Percentiles rank a stretch among this genome's conserved stretches.
Evolutionary conservation across 2,888 invertebrate species (phyloP).

Genomic region (Glaucopsyche alexis): DNA sequence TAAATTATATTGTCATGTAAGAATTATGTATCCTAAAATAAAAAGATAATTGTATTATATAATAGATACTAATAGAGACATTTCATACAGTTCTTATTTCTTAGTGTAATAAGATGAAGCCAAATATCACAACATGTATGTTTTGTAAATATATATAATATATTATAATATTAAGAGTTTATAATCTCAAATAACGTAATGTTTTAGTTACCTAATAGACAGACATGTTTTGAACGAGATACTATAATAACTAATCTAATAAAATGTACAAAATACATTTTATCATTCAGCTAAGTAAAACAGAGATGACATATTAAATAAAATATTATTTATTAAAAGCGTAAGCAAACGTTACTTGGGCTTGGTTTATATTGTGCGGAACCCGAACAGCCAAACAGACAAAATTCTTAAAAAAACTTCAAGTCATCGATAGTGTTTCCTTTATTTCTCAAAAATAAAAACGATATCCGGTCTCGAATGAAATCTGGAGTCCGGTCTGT

Average conservation of each 20-base stretch:
- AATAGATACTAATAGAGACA: constrained; percentile 39
- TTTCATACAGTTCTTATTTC: constrained; percentile 49
- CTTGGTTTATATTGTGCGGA: too few species aligned
- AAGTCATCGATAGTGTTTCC: too few species aligned
- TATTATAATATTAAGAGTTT: constrained; percentile 47
- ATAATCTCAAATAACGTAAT: constrained; percentile 60
- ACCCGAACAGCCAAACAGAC: too few species aligned
- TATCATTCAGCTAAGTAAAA: not conserved
- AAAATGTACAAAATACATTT: constrained; percentile 4
- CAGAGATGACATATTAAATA: not conserved
- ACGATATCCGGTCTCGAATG: too few species aligned
- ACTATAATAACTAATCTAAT: not conserved
- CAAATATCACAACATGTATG: constrained; percentile 70
- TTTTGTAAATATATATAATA: constrained; percentile 49
- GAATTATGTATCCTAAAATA: not conserved
- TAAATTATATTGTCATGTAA: not conserved
- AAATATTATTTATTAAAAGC: not conserved
- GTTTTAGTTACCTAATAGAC: constrained; percentile 65
- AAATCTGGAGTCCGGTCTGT: too few species aligned
- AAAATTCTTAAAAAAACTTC: too few species aligned
- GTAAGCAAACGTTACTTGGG: too few species aligned
- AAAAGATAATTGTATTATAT: constrained; percentile 4
- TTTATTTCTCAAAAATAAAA: too few species aligned
- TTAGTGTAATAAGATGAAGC: constrained; percentile 53
- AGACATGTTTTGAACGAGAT: constrained; percentile 49